phyloP scores from a whole-genome alignment of 2,797 vertebrate genomes.

The Alcedo atthis region DNA sequence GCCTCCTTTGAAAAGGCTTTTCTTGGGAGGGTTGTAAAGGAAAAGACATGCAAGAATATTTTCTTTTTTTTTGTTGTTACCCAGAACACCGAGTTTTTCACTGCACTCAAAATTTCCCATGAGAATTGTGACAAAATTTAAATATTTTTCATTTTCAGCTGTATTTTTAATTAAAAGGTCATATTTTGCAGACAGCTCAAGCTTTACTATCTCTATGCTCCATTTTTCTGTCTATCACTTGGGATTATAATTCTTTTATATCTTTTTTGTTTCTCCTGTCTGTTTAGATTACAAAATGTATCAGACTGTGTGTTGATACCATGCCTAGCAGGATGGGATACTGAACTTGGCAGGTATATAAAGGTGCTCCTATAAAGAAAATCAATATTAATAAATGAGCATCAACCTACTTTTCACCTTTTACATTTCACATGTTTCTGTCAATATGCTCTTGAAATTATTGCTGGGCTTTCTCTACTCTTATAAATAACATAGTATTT shows the following conservation, averaged over 20 bases:
- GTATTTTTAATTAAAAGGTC: constrained; percentile 63
- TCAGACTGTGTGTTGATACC: neutral
- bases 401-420: constrained; percentile 40
- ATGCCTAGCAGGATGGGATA: neutral
- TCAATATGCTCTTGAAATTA: constrained; percentile 41
- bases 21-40: neutral
- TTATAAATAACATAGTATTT: neutral
- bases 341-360: constrained; percentile 25
- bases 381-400: constrained; percentile 58
- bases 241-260: constrained; percentile 36
- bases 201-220: constrained; percentile 38
- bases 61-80: constrained; percentile 8
- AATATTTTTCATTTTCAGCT: constrained; percentile 63
- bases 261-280: neutral
- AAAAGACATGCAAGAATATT: constrained; percentile 6
- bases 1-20: constrained; percentile 20
- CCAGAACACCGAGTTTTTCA: constrained; percentile 8
- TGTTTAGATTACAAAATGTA: constrained; percentile 44
- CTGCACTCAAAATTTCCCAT: constrained; percentile 28
- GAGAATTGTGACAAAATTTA: constrained; percentile 53
- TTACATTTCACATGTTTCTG: constrained; percentile 11
- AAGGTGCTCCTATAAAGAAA: constrained; percentile 37
- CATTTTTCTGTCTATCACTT: constrained; percentile 22
- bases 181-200: constrained; percentile 29
- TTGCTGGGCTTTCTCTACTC: neutral